Percentiles rank a stretch among this genome's conserved stretches.
These are phyloP conservation scores for Eurypyga helias DNA, from an alignment of 2,113 vertebrate species.

Conservation along the genomic window DNA sequence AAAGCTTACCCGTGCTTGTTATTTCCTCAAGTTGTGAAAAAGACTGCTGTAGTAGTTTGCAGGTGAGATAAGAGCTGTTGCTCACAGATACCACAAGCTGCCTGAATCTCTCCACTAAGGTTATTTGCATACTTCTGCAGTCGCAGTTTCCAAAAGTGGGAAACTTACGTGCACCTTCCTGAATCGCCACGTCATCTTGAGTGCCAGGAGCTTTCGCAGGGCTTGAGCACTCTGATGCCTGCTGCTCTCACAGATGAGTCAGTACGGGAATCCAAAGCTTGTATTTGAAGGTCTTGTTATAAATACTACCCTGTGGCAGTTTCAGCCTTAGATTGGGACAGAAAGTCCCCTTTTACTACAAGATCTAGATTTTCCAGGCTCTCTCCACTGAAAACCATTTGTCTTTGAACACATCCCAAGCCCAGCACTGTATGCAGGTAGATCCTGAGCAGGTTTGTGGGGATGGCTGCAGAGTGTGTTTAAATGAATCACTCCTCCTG, in stretches of 20 bases:
- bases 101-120: neutral
- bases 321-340: neutral
- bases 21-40: neutral
- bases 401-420: neutral
- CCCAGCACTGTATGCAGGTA: neutral
- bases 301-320: neutral
- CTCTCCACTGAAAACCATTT: neutral
- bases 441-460: neutral
- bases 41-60: neutral
- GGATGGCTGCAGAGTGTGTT: neutral
- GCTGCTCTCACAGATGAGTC: neutral
- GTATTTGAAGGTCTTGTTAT: neutral
- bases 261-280: neutral
- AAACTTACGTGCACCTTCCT: neutral
- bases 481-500: neutral
- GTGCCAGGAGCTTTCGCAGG: neutral
- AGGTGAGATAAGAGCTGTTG: neutral
- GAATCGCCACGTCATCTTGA: accelerated
- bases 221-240: neutral
- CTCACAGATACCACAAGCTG: neutral
- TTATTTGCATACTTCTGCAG: neutral
- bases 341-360: neutral
- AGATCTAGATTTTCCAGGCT: neutral
- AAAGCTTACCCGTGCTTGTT: neutral
- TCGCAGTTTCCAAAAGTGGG: neutral